These are phyloP conservation scores for Pelmatolapia mariae DNA, from an alignment of 2,113 vertebrate genomes.

Conservation along the genomic window DNA sequence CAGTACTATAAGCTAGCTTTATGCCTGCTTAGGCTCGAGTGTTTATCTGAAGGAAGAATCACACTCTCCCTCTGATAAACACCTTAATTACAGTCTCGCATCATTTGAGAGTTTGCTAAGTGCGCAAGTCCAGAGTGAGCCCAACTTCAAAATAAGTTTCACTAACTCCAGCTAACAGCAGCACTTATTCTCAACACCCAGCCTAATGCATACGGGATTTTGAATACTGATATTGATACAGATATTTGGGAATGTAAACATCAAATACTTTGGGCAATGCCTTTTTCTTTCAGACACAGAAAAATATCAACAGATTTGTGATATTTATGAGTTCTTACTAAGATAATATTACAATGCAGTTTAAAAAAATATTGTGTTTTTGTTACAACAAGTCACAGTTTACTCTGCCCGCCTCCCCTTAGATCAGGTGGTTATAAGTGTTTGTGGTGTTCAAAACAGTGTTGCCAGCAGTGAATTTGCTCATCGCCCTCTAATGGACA, in stretches of 20 bases:
- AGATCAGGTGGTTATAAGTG: background rate
- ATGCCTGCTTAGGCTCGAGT: background rate
- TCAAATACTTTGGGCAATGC: background rate
- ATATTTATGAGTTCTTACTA: background rate
- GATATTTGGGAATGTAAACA: background rate
- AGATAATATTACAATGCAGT: background rate
- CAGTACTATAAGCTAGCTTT: background rate
- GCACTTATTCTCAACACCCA: background rate
- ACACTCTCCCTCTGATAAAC: background rate
- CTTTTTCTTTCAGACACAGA: background rate
- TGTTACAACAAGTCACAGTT: background rate
- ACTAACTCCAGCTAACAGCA: background rate
- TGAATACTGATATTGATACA: accelerated
- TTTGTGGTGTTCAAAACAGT: background rate
- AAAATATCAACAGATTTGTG: background rate
- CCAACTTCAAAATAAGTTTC: background rate
- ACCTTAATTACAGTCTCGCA: background rate
- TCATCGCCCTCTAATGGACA: background rate
- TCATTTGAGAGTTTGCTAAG: background rate
- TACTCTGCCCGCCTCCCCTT: background rate
- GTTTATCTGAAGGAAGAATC: background rate
- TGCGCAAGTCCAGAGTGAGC: background rate
- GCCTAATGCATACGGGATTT: background rate
- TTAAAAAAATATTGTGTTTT: background rate
- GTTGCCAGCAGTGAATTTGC: background rate